Conservation (phyloP, 2,888 invertebrate species). For the Drosophila eohydei region DNA sequence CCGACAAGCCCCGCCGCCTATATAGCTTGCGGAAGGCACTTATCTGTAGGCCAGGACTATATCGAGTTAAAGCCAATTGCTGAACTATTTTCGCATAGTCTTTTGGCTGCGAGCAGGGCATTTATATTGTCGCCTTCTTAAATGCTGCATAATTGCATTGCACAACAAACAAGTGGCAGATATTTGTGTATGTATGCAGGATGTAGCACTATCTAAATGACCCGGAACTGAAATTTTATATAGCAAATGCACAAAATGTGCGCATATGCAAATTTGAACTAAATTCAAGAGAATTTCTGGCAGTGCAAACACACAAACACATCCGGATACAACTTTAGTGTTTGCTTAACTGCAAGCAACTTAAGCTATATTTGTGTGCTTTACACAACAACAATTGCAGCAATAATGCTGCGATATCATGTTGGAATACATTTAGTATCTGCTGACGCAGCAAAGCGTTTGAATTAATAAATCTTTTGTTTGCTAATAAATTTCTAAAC, state of each 20-base stretch:
- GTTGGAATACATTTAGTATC: constrained; percentile 40
- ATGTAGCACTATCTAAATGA: constrained; percentile 2
- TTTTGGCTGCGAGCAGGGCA: neutral
- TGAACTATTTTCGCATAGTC: constrained; percentile 1
- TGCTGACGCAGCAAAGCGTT: constrained; percentile 70
- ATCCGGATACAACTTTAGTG: constrained; percentile 25
- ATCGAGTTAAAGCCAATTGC: constrained; percentile 15
- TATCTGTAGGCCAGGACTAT: constrained; percentile 11
- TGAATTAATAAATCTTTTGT: constrained; percentile 76
- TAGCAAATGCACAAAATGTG: constrained; percentile 22
- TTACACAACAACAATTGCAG: constrained; percentile 33
- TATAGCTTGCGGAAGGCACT: constrained; percentile 30
- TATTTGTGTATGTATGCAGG: neutral
- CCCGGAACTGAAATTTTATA: constrained; percentile 20
- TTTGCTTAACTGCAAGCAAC: constrained; percentile 54
- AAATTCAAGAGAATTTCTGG: constrained; percentile 42
- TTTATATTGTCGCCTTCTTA: constrained; percentile 33
- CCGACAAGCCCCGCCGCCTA: neutral
- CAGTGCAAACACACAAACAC: neutral
- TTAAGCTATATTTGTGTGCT: constrained; percentile 67
- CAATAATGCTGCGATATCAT: constrained; percentile 30
- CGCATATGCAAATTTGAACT: constrained; percentile 43
- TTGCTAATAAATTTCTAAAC: constrained; percentile 70
- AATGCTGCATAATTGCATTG: constrained; percentile 52
- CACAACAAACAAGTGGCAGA: constrained; percentile 1